These are phyloP conservation scores for Scaptomyza caliginosa DNA, from an alignment of 2,888 invertebrate species.

Conservation along the genomic window DNA sequence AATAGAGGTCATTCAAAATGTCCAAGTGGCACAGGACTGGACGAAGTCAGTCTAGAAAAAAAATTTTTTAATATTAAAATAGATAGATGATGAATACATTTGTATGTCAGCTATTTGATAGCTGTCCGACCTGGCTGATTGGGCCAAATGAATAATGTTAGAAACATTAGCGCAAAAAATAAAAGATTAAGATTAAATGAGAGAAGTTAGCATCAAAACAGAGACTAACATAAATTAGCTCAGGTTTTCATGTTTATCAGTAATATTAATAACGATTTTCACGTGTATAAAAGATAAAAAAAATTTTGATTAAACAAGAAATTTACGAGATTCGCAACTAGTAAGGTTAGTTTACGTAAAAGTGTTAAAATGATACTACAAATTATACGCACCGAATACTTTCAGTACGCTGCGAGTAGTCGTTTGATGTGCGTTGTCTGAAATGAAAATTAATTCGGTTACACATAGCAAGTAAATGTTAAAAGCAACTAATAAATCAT, in stretches of 20 bases:
- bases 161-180: too few species aligned
- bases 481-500: not conserved
- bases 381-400: conserved; percentile 88
- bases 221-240: not conserved
- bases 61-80: not conserved
- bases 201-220: too few species aligned
- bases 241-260: too few species aligned
- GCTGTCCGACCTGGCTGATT: not conserved
- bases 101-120: not conserved
- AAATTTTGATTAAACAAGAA: too few species aligned
- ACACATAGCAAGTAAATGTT: conserved; percentile 43
- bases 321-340: not conserved
- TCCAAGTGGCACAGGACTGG: conserved; percentile 80
- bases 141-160: not conserved
- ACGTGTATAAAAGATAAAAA: too few species aligned
- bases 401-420: conserved; percentile 93
- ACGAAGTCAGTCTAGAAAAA: conserved; percentile 81
- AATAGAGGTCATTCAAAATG: conserved; percentile 74
- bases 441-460: conserved; percentile 70
- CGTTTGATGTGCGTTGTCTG: conserved; percentile 90
- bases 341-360: conserved; percentile 30
- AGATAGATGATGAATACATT: too few species aligned
- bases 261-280: too few species aligned
- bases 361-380: conserved; percentile 19
- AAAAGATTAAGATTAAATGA: too few species aligned